A percentile compares a stretch with the other conserved stretches of the same genome.
Evolutionary conservation across 2,888 invertebrate species (phyloP).

Genomic region (Rhagonycha fulva): DNA sequence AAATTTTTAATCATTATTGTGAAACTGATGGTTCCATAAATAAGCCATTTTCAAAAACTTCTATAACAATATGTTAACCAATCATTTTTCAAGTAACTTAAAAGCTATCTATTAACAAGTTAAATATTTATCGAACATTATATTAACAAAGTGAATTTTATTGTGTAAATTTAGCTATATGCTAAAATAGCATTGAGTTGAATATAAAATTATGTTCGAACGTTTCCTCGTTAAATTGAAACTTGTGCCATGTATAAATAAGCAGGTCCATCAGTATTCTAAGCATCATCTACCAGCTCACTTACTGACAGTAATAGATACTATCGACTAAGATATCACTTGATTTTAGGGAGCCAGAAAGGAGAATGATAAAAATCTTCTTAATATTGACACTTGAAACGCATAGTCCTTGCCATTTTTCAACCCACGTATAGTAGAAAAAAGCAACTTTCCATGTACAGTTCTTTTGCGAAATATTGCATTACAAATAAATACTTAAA

Average conservation of each 20-base stretch:
- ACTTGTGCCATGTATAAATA: conserved; percentile 5
- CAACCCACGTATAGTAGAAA: conserved; percentile 34
- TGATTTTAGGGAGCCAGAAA: conserved; percentile 22
- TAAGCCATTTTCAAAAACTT: background rate
- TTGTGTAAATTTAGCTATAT: background rate
- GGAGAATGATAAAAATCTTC: conserved; percentile 32
- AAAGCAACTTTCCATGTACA: conserved; percentile 27
- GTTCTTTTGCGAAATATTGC: conserved; percentile 9
- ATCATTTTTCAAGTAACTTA: background rate
- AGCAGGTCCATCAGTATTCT: conserved; percentile 18
- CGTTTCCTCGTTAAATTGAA: conserved; percentile 5
- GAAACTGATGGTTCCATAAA: background rate
- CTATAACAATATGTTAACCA: background rate
- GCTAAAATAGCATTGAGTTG: background rate
- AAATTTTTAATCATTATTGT: no score
- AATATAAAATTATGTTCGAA: background rate
- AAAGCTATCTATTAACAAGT: background rate
- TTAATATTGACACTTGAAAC: conserved; percentile 32
- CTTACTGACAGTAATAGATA: conserved; percentile 26
- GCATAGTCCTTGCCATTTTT: conserved; percentile 33
- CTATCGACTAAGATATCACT: conserved; percentile 30
- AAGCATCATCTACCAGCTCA: conserved; percentile 10
- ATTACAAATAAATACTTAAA: background rate
- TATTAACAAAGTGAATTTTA: background rate
- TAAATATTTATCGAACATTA: background rate